Evolutionary conservation across 2,797 vertebrate genomes (phyloP).

Genomic region (Triplophysa yarkandensis): DNA sequence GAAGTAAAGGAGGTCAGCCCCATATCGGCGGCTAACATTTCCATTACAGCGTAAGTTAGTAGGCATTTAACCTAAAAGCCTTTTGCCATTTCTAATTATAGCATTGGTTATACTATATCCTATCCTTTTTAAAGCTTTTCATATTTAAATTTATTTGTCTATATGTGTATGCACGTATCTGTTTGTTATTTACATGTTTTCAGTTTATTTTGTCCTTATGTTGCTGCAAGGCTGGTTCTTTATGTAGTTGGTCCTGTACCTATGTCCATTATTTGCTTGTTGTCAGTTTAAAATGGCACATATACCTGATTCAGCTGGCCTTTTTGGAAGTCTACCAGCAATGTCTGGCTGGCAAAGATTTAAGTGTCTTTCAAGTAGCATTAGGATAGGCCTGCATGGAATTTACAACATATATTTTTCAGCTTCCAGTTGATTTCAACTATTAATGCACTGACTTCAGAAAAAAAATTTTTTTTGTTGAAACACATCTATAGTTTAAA

Average conservation of each 20-base stretch:
- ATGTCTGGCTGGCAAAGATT: neutral
- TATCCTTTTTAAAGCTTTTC: neutral
- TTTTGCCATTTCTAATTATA: constrained; percentile 15
- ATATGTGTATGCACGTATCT: constrained; percentile 1
- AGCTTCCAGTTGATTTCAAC: neutral
- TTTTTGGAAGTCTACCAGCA: neutral
- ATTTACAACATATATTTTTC: neutral
- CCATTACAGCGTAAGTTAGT: constrained; percentile 90
- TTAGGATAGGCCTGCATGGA: neutral
- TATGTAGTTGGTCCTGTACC: constrained; percentile 30
- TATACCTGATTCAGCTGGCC: neutral
- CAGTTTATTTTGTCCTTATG: constrained; percentile 40
- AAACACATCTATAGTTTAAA: neutral
- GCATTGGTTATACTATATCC: constrained; percentile 15
- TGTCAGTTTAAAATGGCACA: neutral
- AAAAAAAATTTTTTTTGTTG: neutral
- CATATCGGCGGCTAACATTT: constrained; percentile 91
- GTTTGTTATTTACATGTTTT: constrained; percentile 38
- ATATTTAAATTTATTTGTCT: constrained; percentile 5
- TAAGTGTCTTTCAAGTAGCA: neutral
- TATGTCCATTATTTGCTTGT: constrained; percentile 3
- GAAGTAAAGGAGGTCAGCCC: constrained; percentile 97
- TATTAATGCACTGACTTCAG: neutral
- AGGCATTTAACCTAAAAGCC: constrained; percentile 1
- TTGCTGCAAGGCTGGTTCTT: constrained; percentile 37